phyloP scores from a whole-genome alignment of 2,797 vertebrate genomes.

The Premnoplex brunnescens region DNA sequence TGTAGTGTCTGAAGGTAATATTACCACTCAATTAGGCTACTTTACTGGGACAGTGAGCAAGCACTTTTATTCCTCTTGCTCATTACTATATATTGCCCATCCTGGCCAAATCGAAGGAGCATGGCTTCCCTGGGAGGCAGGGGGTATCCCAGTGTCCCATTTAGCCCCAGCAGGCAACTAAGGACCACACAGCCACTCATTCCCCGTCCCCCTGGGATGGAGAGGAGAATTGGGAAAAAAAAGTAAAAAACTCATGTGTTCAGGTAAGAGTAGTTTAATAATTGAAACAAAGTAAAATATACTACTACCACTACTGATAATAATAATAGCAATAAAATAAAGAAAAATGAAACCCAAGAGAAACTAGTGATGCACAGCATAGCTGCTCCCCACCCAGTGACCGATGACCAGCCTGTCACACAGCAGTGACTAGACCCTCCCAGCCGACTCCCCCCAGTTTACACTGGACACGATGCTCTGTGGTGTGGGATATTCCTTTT shows the following conservation, averaged over 20 bases:
- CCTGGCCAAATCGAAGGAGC: not conserved
- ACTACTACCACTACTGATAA: not conserved
- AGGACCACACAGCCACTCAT: not conserved
- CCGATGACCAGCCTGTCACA: not conserved
- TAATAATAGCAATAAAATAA: not conserved
- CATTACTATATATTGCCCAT: not conserved
- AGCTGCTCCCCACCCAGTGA: not conserved
- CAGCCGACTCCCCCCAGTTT: not conserved
- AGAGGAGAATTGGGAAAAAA: not conserved
- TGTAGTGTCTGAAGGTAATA: not conserved
- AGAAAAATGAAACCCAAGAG: not conserved
- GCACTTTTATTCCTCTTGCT: not conserved
- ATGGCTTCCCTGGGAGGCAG: not conserved
- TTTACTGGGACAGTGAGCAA: not conserved
- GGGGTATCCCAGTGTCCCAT: not conserved
- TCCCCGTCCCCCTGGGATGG: not conserved
- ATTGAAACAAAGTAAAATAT: not conserved
- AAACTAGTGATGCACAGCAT: not conserved
- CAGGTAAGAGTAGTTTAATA: not conserved
- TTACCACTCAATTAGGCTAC: not conserved
- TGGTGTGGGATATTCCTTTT: not conserved
- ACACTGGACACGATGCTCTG: not conserved
- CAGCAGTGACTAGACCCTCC: not conserved
- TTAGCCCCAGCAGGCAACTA: not conserved
- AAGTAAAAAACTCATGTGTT: not conserved